Evolutionary conservation across 2,113 vertebrate genomes (phyloP).

Genomic region (Archocentrus centrarchus): DNA sequence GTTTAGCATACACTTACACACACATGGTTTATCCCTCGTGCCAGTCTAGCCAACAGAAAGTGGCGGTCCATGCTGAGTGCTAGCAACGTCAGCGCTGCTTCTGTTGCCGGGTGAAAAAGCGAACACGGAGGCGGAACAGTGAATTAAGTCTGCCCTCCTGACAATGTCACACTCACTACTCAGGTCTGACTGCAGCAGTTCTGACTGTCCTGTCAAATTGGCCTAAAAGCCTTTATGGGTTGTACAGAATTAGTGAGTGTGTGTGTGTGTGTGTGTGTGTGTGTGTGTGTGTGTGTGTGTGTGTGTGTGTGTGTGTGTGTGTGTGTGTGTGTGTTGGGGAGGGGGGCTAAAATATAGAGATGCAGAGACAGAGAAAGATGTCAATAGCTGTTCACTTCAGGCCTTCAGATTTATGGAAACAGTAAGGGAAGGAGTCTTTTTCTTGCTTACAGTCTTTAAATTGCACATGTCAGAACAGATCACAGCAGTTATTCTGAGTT

Average conservation of each 20-base stretch:
- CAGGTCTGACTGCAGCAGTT: constrained; percentile 69
- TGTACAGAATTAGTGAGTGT: background rate
- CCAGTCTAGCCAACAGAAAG: constrained; percentile 75
- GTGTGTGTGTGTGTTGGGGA: background rate
- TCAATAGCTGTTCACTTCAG: constrained; percentile 49
- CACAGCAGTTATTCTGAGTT: constrained; percentile 20
- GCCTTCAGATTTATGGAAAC: constrained; percentile 38
- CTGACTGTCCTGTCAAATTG: constrained; percentile 66
- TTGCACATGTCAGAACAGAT: constrained; percentile 34
- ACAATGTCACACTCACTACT: constrained; percentile 74
- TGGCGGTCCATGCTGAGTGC: constrained; percentile 53
- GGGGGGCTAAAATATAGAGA: background rate
- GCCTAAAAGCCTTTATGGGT: constrained; percentile 62
- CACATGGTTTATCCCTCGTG: constrained; percentile 49
- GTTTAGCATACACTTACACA: constrained; percentile 54
- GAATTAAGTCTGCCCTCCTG: constrained; percentile 74
- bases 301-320: background rate
- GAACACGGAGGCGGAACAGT: constrained; percentile 67
- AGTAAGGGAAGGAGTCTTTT: constrained; percentile 13
- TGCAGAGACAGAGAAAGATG: constrained; percentile 4
- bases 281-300: background rate
- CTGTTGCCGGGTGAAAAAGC: constrained; percentile 81
- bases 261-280: background rate
- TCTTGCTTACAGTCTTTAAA: constrained; percentile 20
- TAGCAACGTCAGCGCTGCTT: constrained; percentile 67